Conservation (phyloP, 2,888 invertebrate genomes). For the Noctua pronuba region DNA sequence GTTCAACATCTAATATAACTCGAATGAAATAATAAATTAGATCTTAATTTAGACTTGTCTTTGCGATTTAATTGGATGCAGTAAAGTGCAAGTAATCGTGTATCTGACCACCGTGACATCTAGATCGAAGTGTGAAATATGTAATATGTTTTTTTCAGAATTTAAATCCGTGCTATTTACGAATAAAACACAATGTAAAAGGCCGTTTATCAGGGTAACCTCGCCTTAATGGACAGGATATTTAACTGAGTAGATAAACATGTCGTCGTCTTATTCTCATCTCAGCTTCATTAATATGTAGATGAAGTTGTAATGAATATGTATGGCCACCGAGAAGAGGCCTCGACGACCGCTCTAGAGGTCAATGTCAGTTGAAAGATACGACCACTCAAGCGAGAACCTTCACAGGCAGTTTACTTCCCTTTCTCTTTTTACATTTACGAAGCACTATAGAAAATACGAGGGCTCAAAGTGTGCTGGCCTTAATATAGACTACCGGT, state of each 20-base stretch:
- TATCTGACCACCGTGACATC: no score
- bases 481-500: constrained; percentile 72
- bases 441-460: constrained; percentile 68
- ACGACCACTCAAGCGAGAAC: constrained; percentile 74
- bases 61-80: no score
- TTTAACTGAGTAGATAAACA: constrained; percentile 65
- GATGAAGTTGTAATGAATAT: constrained; percentile 84
- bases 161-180: no score
- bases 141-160: no score
- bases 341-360: constrained; percentile 82
- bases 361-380: constrained; percentile 85
- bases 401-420: constrained; percentile 70
- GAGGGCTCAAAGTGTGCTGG: constrained; percentile 73
- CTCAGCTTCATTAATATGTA: constrained; percentile 82
- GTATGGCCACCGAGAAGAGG: constrained; percentile 81
- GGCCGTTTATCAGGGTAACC: no score
- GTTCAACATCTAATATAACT: no score
- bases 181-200: no score
- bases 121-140: no score
- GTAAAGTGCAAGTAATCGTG: no score
- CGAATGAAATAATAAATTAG: no score
- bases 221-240: constrained; percentile 59
- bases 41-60: no score
- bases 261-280: constrained; percentile 73
- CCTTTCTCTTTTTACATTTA: constrained; percentile 71